A percentile compares a stretch with the other conserved stretches of the same genome.
phyloP scores from a whole-genome alignment of 2,888 invertebrate species.

The Syrista parreyssii region DNA sequence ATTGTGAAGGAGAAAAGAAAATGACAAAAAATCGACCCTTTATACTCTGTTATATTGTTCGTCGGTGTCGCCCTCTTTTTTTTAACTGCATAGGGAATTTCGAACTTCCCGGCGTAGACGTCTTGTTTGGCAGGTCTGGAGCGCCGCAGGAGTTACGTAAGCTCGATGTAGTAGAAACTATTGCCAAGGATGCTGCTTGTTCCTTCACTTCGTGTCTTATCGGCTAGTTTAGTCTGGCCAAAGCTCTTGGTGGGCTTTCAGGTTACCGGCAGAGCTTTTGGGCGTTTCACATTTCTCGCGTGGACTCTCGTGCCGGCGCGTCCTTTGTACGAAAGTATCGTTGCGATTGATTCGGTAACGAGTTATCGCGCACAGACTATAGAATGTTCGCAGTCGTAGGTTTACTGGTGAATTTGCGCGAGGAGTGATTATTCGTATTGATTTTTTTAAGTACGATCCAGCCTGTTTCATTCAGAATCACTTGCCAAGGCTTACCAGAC shows the following conservation, averaged over 20 bases:
- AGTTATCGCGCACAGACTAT: too few relatives aligned
- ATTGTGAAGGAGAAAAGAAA: too few relatives aligned
- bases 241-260: not conserved
- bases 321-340: too few relatives aligned
- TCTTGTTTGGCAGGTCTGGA: not conserved
- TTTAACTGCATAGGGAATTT: not conserved
- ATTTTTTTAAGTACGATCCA: too few relatives aligned
- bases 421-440: too few relatives aligned
- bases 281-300: accelerated
- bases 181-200: not conserved
- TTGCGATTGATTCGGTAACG: too few relatives aligned
- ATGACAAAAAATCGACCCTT: accelerated
- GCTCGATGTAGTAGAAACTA: not conserved
- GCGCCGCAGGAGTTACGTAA: not conserved
- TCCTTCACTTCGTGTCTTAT: not conserved
- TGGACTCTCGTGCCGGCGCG: too few relatives aligned
- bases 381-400: too few relatives aligned
- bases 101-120: too few relatives aligned
- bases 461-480: too few relatives aligned
- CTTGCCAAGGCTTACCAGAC: too few relatives aligned
- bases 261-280: not conserved
- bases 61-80: not conserved
- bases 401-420: too few relatives aligned
- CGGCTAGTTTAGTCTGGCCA: not conserved
- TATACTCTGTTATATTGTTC: not conserved